Conservation (phyloP, 2,797 vertebrate genomes). For the Rhinatrema bivittatum region DNA sequence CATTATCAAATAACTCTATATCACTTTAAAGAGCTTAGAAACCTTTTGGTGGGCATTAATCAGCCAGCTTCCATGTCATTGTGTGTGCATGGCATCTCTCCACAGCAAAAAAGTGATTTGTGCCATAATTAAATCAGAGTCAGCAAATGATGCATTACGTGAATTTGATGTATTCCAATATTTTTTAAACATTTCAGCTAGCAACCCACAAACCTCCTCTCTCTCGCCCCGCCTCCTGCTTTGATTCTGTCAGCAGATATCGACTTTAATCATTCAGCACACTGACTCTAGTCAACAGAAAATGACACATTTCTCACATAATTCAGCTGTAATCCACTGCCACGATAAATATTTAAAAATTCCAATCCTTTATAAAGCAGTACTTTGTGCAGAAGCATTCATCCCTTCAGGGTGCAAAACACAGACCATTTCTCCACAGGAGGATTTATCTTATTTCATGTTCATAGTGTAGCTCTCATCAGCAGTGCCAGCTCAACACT, state of each 20-base stretch:
- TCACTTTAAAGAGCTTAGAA: too few species aligned
- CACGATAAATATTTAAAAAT: conserved; percentile 59
- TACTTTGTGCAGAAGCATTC: conserved; percentile 44
- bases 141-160: too few species aligned
- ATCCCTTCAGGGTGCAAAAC: conserved; percentile 42
- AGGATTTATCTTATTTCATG: conserved; percentile 54
- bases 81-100: too few species aligned
- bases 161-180: too few species aligned
- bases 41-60: too few species aligned
- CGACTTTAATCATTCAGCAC: conserved; percentile 38
- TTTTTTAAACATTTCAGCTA: too few species aligned
- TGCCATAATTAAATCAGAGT: too few species aligned
- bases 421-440: conserved; percentile 36
- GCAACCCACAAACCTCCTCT: too few species aligned
- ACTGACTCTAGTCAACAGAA: conserved; percentile 44
- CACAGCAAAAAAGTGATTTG: too few species aligned
- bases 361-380: conserved; percentile 44
- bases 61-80: too few species aligned
- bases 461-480: conserved; percentile 41
- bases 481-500: conserved; percentile 50
- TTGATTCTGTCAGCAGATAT: conserved; percentile 29
- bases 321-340: conserved; percentile 43
- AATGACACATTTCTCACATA: conserved; percentile 44
- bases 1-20: too few species aligned
- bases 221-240: too few species aligned